phyloP scores from a whole-genome alignment of 1,140 invertebrate genomes.

The Zaprionus africanus region DNA sequence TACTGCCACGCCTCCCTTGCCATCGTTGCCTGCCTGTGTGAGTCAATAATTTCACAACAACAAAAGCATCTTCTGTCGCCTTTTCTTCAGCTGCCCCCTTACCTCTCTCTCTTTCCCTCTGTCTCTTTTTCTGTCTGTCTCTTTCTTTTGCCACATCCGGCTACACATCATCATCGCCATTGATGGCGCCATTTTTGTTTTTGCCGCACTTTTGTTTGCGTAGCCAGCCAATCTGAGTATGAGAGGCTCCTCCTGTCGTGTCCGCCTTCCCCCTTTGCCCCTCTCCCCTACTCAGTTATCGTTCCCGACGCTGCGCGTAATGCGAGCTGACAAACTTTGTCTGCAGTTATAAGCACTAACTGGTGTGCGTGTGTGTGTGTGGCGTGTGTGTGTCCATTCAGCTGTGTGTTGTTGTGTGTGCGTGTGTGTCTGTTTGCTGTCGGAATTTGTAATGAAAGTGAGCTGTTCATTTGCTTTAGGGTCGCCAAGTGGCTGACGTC shows the following conservation, averaged over 20 bases:
- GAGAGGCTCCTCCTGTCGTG: constrained; percentile 9
- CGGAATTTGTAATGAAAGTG: constrained; percentile 82
- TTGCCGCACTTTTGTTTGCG: constrained; percentile 53
- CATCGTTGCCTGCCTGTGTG: neutral
- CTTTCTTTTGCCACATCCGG: constrained; percentile 31
- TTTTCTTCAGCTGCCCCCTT: constrained; percentile 6
- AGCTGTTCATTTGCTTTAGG: constrained; percentile 81
- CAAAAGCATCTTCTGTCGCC: constrained; percentile 2
- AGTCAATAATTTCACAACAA: constrained; percentile 7
- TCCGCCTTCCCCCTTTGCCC: neutral
- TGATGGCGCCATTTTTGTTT: constrained; percentile 79
- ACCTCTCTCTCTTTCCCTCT: neutral
- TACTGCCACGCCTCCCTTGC: neutral
- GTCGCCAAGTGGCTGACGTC: constrained; percentile 70
- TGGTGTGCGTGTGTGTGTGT: constrained; percentile 31
- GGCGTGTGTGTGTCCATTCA: constrained; percentile 39
- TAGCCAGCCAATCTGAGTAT: constrained; percentile 50
- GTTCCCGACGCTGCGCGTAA: constrained; percentile 54
- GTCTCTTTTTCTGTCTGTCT: neutral
- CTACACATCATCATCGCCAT: constrained; percentile 56
- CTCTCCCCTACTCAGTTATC: constrained; percentile 11
- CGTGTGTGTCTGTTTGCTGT: constrained; percentile 71
- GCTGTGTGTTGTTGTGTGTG: constrained; percentile 44
- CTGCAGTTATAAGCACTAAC: constrained; percentile 50
- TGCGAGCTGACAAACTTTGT: constrained; percentile 77